Evolutionary conservation across 2,888 invertebrate genomes (phyloP).

Genomic region (Tromatobia lineatoria): DNA sequence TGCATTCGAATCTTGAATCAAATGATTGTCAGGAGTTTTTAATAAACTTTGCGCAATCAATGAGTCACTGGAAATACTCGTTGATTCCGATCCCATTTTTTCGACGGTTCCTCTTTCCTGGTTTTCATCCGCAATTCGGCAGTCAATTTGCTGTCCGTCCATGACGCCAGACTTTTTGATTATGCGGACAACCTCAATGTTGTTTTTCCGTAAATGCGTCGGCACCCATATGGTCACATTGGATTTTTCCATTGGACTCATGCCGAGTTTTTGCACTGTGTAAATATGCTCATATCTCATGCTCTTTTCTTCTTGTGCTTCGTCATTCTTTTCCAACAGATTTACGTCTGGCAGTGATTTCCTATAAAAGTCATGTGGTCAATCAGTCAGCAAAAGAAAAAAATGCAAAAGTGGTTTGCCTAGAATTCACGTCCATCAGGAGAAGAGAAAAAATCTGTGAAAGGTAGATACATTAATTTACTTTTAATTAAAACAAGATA

Average conservation of each 20-base stretch:
- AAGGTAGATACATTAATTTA: too few relatives aligned
- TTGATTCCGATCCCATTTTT: slow-evolving; percentile 1
- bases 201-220: slow-evolving; percentile 64
- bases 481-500: too few relatives aligned
- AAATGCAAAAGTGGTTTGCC: background rate
- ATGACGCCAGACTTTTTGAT: slow-evolving; percentile 69
- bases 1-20: slow-evolving; percentile 57
- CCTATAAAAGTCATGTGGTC: slow-evolving; percentile 73
- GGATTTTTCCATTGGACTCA: slow-evolving; percentile 83
- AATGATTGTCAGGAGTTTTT: slow-evolving; percentile 15
- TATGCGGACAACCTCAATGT: slow-evolving; percentile 72
- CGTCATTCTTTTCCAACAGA: slow-evolving; percentile 78
- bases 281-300: slow-evolving; percentile 81
- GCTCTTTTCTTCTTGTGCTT: slow-evolving; percentile 75
- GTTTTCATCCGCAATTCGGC: slow-evolving; percentile 48
- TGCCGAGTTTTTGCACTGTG: slow-evolving; percentile 82
- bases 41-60: slow-evolving; percentile 17
- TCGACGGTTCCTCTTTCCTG: slow-evolving; percentile 4
- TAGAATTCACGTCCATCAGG: too few relatives aligned
- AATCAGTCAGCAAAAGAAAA: background rate
- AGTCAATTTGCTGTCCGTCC: slow-evolving; percentile 72
- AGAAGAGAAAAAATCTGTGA: too few relatives aligned
- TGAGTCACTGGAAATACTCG: slow-evolving; percentile 66
- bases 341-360: slow-evolving; percentile 83
- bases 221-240: slow-evolving; percentile 82